Evolutionary conservation across 2,888 invertebrate genomes (phyloP), one percentile per base, ranked within the genome.

Genomic region (Candidula unifasciata): DNA sequence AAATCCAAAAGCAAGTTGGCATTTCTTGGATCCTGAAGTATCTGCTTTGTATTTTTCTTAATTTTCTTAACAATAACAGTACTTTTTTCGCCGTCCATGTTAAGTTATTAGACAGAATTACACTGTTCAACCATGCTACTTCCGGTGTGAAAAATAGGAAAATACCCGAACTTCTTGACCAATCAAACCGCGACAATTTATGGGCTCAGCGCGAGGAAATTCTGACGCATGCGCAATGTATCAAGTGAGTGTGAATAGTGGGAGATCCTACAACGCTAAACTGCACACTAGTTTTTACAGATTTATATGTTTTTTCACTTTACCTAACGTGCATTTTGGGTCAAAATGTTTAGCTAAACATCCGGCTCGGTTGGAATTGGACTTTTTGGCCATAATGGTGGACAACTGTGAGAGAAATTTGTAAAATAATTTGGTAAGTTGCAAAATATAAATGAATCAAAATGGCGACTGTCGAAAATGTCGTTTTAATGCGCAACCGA

Each of bases 341-440:
- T 89, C 85, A 89, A 90, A 90, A 90, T 89, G 89, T 89, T 86
- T 84, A 88, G 90, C 86, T 90, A 87, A 90, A 78, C 74, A 83
- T 86, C 85, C 88, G 84, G 87, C 87, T 82, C 86, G 88, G 86
- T 87, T 86, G 90, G 91, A 91, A 88, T 82, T 88, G 88, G 87
- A 83, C 84, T 87, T 87, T 87, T 80, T 87, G 87, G 84, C 86
- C 86, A 84, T 69, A 82, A 86, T 87, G 87, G 86, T 80, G 76
- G 84, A 80, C 84, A 81, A 82, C 76, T 86, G 82, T 82, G 86
- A 79, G 87, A 87, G 86, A 85, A 86, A 86, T 71, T 84, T 86
- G 84, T 87, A 82, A 87, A 87, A 87, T 82, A 80, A 30, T n/a
- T 44, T 5, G 81, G 82, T 84, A 80, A 80, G 80, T 69, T 27